Percentiles rank a stretch among this genome's conserved stretches.
Conservation (phyloP, 2,113 vertebrate species). For the Ceratotherium simum region DNA sequence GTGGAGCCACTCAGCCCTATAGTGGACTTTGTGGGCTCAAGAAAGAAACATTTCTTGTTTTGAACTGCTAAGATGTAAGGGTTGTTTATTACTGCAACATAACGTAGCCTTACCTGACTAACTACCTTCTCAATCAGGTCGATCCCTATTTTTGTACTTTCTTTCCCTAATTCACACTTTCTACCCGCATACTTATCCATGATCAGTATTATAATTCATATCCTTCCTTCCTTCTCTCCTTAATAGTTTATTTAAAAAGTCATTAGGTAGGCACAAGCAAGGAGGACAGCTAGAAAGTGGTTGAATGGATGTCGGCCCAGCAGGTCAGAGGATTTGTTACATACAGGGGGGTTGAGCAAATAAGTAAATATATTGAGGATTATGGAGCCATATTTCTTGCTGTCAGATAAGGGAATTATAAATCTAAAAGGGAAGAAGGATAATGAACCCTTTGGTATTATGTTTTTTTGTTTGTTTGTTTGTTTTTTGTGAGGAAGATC, state of each 20-base stretch:
- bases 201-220: neutral
- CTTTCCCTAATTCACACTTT: neutral
- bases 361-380: neutral
- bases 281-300: neutral
- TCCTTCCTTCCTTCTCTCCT: neutral
- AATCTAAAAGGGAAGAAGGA: neutral
- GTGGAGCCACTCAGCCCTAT: neutral
- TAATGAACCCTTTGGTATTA: neutral
- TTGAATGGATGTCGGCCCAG: neutral
- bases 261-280: neutral
- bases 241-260: neutral
- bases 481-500: no score
- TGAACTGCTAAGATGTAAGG: neutral
- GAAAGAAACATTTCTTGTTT: neutral
- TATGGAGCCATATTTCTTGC: neutral
- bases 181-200: neutral
- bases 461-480: no score
- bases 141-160: neutral
- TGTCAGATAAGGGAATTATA: neutral
- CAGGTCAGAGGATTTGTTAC: neutral
- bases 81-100: neutral
- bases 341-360: neutral
- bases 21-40: neutral
- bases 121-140: neutral
- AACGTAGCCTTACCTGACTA: neutral